These are phyloP conservation scores for Acronicta leporina DNA, from an alignment of 2,888 invertebrate genomes.

Conservation along the genomic window DNA sequence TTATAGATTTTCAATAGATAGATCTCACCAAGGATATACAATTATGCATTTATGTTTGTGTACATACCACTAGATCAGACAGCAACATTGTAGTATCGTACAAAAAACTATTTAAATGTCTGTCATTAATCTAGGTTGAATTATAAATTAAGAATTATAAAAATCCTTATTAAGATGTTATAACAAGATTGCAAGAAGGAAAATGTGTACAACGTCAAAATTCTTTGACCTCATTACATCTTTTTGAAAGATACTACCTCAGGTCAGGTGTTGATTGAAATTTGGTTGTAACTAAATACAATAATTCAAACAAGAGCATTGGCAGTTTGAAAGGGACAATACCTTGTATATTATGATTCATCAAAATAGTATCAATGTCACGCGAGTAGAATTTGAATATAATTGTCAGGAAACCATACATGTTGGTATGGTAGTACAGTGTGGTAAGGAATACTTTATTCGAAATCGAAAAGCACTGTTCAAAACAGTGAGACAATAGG, in stretches of 20 bases:
- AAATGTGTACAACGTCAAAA: too few relatives aligned
- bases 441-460: conserved; percentile 36
- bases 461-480: conserved; percentile 2
- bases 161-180: too few relatives aligned
- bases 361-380: conserved; percentile 51
- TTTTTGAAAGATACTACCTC: too few relatives aligned
- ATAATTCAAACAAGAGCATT: conserved; percentile 13
- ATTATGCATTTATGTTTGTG: too few relatives aligned
- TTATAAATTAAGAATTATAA: conserved; percentile 2
- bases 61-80: too few relatives aligned
- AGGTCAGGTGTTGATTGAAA: not conserved
- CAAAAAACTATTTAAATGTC: conserved; percentile 8
- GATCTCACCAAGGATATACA: too few relatives aligned
- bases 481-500: conserved; percentile 28
- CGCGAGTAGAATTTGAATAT: conserved; percentile 53
- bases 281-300: not conserved
- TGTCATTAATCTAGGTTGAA: conserved; percentile 16
- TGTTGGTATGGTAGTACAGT: too few relatives aligned
- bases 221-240: too few relatives aligned
- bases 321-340: conserved; percentile 29
- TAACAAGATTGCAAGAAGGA: too few relatives aligned
- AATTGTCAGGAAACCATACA: conserved; percentile 42
- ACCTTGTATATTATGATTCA: conserved; percentile 42
- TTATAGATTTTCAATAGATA: too few relatives aligned
- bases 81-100: too few relatives aligned